phyloP scores from a whole-genome alignment of 2,113 vertebrate genomes.

The Lichenostomus cassidix region DNA sequence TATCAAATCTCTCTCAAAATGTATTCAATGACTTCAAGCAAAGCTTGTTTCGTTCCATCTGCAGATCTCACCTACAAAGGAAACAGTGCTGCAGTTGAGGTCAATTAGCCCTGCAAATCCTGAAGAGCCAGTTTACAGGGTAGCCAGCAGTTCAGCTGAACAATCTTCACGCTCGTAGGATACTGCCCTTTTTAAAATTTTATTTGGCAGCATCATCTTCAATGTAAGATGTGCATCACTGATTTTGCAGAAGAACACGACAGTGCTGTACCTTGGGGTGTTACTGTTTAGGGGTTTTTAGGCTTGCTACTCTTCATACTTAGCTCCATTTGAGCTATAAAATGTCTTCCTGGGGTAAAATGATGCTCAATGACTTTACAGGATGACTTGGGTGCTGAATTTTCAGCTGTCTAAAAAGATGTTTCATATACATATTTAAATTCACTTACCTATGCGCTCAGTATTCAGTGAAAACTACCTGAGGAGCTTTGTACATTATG shows the following conservation, averaged over 20 bases:
- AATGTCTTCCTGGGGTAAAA: constrained; percentile 30
- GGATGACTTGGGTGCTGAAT: constrained; percentile 46
- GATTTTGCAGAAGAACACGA: neutral
- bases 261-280: neutral
- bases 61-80: neutral
- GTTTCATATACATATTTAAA: neutral
- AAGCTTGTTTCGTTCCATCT: neutral
- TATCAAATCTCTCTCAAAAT: neutral
- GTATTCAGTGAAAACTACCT: neutral
- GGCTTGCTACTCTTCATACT: neutral
- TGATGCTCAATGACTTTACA: constrained; percentile 16
- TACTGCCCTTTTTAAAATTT: neutral
- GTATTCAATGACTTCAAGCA: neutral
- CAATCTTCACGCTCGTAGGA: neutral
- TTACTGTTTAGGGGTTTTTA: neutral
- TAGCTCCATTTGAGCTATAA: constrained; percentile 7
- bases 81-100: neutral
- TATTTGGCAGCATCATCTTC: neutral
- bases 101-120: neutral
- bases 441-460: neutral
- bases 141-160: neutral
- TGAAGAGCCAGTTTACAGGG: neutral
- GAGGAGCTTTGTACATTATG: neutral
- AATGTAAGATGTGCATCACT: neutral
- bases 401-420: neutral